Evolutionary conservation across 1,140 invertebrate species (phyloP), one percentile per base, ranked within the genome.

Genomic region (Paraescarpia echinospica): DNA sequence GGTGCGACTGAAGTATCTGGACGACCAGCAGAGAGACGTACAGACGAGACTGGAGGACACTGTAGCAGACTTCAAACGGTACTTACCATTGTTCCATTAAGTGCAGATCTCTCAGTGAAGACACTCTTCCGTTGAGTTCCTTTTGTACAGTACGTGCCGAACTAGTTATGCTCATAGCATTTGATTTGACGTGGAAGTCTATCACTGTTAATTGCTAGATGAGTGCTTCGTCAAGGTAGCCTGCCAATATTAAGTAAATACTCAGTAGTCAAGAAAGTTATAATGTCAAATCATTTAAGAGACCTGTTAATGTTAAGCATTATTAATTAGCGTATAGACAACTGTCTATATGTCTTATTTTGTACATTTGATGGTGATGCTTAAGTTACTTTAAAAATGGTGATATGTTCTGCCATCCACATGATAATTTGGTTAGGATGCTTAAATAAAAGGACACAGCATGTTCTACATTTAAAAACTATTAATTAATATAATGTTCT

Each of bases 61-160:
- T 92, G 96, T 99, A 93, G 98, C 97, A 92, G 97, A 98, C 96
- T 99, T 99, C 96, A 98, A 98, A 97, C 97, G 97, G 98, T 98
- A 96, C 59, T 77, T 77, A 77, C 9, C 14, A 77, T 27, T 51
- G 51, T 92, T 91, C 89, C n/a, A 92, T n/a, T 90, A 18, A 35
- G 27, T 34, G 89, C 35, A 90, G 8, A 33, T 90, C 33, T 33
- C 89, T 34, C 89, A 1, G 33, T 1, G 12, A 90, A 35, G 89
- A 90, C n/a, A 33, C 41, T 41, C 4, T 90, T 90, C 35, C 18
- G 35, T 33, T 34, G 12, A 90, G 14, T 5, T 90, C 2, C 33
- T 34, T 34, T 90, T 33, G 4, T 90, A 22, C 18, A 34, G n/a
- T 34, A 1, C n/a, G 34, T 89, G 27, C 89, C 89, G 12, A 9